Evolutionary conservation across 1,140 invertebrate genomes (phyloP).

Genomic region (Adelges cooleyi): DNA sequence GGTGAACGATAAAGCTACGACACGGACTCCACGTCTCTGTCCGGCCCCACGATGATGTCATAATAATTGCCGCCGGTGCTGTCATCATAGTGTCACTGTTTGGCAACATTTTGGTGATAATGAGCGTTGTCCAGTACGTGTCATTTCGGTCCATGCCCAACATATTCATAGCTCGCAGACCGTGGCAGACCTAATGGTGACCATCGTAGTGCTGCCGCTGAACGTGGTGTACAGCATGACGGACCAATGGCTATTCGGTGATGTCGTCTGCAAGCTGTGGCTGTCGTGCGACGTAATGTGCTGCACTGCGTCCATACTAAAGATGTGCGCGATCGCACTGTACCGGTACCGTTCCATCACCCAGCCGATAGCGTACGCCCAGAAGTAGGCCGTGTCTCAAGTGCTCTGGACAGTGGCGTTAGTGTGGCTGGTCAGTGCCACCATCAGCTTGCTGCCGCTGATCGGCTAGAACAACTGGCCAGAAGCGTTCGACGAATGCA

Average conservation of each 20-base stretch:
- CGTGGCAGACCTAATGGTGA: slow-evolving; percentile 94
- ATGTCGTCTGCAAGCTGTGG: too few relatives aligned
- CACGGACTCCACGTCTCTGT: too few relatives aligned
- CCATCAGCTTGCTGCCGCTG: slow-evolving; percentile 90
- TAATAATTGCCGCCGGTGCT: slow-evolving; percentile 70
- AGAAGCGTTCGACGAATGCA: too few relatives aligned
- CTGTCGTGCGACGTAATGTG: slow-evolving; percentile 92
- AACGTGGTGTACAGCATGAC: slow-evolving; percentile 86
- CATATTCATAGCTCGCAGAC: slow-evolving; percentile 96
- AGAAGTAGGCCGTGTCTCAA: slow-evolving; percentile 83
- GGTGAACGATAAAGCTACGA: too few relatives aligned
- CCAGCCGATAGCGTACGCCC: too few relatives aligned
- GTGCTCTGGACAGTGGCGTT: too few relatives aligned
- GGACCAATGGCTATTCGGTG: slow-evolving; percentile 80
- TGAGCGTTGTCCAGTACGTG: slow-evolving; percentile 90
- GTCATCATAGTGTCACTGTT: slow-evolving; percentile 76
- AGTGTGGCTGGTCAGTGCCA: slow-evolving; percentile 80
- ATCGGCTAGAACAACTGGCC: slow-evolving; percentile 98
- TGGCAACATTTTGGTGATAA: slow-evolving; percentile 88
- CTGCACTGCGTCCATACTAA: slow-evolving; percentile 92
- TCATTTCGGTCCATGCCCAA: slow-evolving; percentile 93
- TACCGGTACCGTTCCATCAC: too few relatives aligned
- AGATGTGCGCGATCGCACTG: slow-evolving; percentile 91
- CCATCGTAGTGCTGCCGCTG: slow-evolving; percentile 88
- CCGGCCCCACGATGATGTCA: too few relatives aligned